Conservation (phyloP, 1,140 invertebrate species). For the Drosophila ambigua region DNA sequence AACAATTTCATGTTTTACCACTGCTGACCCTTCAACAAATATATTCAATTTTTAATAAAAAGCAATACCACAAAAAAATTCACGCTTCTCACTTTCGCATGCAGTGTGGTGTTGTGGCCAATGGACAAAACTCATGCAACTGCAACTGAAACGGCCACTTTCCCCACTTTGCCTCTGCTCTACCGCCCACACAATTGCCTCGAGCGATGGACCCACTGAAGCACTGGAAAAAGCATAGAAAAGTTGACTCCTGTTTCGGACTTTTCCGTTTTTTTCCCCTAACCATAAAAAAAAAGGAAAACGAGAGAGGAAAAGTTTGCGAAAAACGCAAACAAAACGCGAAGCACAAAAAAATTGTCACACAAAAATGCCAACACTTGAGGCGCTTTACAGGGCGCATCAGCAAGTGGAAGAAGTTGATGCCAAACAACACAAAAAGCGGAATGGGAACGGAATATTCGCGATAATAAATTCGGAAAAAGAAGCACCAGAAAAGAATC, state of each 20-base stretch:
- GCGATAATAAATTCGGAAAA: slow-evolving; percentile 54
- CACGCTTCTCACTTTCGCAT: too few species aligned
- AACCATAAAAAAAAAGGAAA: slow-evolving; percentile 40
- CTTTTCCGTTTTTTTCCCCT: slow-evolving; percentile 2
- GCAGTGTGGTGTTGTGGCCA: background rate
- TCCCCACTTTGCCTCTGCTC: background rate
- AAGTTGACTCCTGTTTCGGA: slow-evolving; percentile 52
- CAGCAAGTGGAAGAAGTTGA: slow-evolving; percentile 15
- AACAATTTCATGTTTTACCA: too few species aligned
- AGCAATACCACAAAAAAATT: too few species aligned
- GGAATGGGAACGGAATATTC: slow-evolving; percentile 24
- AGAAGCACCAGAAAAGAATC: slow-evolving; percentile 25
- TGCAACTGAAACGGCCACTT: slow-evolving; percentile 31
- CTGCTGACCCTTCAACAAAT: too few species aligned
- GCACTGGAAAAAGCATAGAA: slow-evolving; percentile 16
- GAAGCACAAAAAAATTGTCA: slow-evolving; percentile 54
- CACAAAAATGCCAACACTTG: slow-evolving; percentile 58
- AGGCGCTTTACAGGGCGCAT: slow-evolving; percentile 41
- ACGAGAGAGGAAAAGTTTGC: slow-evolving; percentile 20
- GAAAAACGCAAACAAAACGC: slow-evolving; percentile 1
- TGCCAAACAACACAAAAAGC: slow-evolving; percentile 8
- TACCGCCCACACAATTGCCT: slow-evolving; percentile 23
- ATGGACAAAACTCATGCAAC: slow-evolving; percentile 8
- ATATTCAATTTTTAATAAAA: too few species aligned
- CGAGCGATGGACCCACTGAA: slow-evolving; percentile 10